Evolutionary conservation across 2,888 invertebrate genomes (phyloP).

Genomic region (Sturmia bella): DNA sequence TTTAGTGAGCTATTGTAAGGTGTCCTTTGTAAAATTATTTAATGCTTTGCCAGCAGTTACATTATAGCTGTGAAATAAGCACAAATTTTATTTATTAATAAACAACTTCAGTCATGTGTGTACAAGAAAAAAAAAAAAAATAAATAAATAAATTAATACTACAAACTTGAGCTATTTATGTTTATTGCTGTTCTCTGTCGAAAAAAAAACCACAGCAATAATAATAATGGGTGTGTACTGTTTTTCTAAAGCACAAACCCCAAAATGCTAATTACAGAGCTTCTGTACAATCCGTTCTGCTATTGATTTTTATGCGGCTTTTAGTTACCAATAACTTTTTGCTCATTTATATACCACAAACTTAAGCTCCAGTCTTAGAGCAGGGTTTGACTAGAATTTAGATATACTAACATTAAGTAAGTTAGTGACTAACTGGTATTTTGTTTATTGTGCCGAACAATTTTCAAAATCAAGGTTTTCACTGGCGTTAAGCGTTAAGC

Average conservation of each 20-base stretch:
- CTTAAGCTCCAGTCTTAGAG: background rate
- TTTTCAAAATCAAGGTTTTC: conserved; percentile 33
- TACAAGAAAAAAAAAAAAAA: background rate
- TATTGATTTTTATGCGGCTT: conserved; percentile 24
- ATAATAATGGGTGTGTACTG: conserved; percentile 37
- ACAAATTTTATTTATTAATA: background rate
- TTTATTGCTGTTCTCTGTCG: conserved; percentile 1
- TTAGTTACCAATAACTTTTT: conserved; percentile 26
- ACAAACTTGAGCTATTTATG: conserved; percentile 22
- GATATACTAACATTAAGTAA: conserved; percentile 7
- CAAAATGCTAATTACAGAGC: conserved; percentile 50
- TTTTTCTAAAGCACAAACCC: conserved; percentile 20
- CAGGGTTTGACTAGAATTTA: background rate
- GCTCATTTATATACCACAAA: background rate
- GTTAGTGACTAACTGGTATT: background rate
- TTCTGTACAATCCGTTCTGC: conserved; percentile 38
- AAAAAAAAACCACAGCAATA: background rate
- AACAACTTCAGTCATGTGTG: background rate
- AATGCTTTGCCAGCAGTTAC: no score
- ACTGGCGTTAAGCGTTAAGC: conserved; percentile 8
- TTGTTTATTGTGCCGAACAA: conserved; percentile 4
- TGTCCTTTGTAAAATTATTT: no score
- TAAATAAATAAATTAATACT: conserved; percentile 2
- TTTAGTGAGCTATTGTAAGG: no score
- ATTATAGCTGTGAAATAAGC: background rate